Evolutionary conservation across 1,140 invertebrate species (phyloP).

Genomic region (Dendrolimus kikuchii): DNA sequence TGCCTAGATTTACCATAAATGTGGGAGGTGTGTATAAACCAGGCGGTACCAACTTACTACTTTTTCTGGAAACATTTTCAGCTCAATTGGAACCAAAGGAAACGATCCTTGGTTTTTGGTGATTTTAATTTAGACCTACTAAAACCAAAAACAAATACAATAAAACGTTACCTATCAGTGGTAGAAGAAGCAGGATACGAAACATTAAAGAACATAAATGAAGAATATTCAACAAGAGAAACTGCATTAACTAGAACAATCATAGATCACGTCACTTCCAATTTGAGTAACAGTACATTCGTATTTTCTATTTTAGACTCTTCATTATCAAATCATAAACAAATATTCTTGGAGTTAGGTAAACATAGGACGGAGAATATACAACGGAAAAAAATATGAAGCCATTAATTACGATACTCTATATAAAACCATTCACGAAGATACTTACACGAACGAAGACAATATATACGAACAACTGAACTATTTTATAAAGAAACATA

Average conservation of each 20-base stretch:
- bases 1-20: constrained; percentile 6
- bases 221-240: neutral
- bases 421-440: neutral
- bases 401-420: constrained; percentile 15
- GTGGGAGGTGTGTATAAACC: constrained; percentile 14
- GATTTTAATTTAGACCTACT: constrained; percentile 5
- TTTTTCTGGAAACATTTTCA: constrained; percentile 5
- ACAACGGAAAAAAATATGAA: constrained; percentile 9
- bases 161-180: neutral
- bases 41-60: constrained; percentile 1
- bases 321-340: constrained; percentile 23
- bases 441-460: constrained; percentile 4
- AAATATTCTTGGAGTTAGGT: constrained; percentile 18
- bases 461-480: constrained; percentile 11
- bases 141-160: neutral
- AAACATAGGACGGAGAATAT: constrained; percentile 4
- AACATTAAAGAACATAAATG: constrained; percentile 3
- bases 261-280: constrained; percentile 1
- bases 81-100: neutral
- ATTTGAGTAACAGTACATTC: constrained; percentile 6
- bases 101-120: constrained; percentile 1
- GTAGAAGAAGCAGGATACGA: neutral
- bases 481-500: constrained; percentile 7
- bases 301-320: constrained; percentile 19
- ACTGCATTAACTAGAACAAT: constrained; percentile 3